phyloP scores from a whole-genome alignment of 2,113 vertebrate genomes.

The Rhadina sibilatrix region DNA sequence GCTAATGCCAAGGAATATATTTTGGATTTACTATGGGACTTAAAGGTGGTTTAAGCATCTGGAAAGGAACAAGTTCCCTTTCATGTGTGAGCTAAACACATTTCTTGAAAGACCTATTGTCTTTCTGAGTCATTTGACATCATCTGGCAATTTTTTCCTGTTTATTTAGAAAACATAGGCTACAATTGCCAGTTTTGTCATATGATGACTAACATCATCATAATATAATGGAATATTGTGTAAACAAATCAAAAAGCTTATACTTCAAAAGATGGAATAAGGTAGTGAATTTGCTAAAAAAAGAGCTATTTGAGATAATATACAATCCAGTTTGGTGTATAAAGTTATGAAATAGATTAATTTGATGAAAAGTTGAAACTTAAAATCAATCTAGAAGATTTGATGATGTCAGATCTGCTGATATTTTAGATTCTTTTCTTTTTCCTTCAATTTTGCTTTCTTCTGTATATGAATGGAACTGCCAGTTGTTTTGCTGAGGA shows the following conservation, averaged over 20 bases:
- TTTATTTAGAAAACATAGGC: conserved; percentile 45
- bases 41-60: neutral
- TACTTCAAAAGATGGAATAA: neutral
- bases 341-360: neutral
- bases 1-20: neutral
- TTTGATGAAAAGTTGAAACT: neutral
- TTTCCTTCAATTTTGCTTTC: neutral
- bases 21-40: neutral
- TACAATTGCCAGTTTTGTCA: neutral
- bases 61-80: neutral
- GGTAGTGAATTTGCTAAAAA: neutral
- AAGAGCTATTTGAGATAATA: neutral
- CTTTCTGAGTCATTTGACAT: conserved; percentile 34
- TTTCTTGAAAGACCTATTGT: conserved; percentile 36
- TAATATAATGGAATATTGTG: conserved; percentile 3
- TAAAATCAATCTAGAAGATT: neutral
- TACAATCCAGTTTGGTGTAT: neutral
- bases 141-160: conserved; percentile 35
- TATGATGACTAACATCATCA: conserved; percentile 9
- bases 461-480: neutral
- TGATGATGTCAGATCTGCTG: neutral
- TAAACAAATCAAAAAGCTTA: neutral
- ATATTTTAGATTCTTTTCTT: neutral
- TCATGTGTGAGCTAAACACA: neutral
- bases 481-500: neutral